Percentiles rank a stretch among this genome's conserved stretches.
These are phyloP conservation scores for Dorcus parallelipipedus DNA, from an alignment of 2,888 invertebrate genomes.

Conservation along the genomic window DNA sequence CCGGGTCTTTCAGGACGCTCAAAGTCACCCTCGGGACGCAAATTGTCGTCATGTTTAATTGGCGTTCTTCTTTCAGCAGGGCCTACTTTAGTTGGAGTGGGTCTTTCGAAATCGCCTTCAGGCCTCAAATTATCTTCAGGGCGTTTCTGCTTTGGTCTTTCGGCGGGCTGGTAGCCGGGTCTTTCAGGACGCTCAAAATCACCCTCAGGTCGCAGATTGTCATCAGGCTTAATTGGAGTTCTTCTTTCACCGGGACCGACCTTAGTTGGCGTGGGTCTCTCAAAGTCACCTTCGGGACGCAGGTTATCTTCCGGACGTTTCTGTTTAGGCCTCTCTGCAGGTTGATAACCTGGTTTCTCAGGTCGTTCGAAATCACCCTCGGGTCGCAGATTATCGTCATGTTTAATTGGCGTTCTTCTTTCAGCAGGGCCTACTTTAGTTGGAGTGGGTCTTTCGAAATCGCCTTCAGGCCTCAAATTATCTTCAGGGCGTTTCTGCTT, in stretches of 20 bases:
- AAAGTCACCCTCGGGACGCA: slow-evolving; percentile 51
- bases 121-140: slow-evolving; percentile 63
- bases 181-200: slow-evolving; percentile 51
- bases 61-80: slow-evolving; percentile 48
- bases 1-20: slow-evolving; percentile 45
- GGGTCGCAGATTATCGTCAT: no score
- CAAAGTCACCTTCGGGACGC: slow-evolving; percentile 57
- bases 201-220: slow-evolving; percentile 57
- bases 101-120: slow-evolving; percentile 58
- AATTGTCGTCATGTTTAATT: slow-evolving; percentile 54
- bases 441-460: no score
- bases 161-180: slow-evolving; percentile 48
- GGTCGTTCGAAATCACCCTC: no score
- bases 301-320: slow-evolving; percentile 57
- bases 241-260: slow-evolving; percentile 47
- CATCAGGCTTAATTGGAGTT: slow-evolving; percentile 49
- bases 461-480: no score
- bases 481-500: no score
- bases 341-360: no score
- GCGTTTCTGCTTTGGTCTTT: slow-evolving; percentile 45
- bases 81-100: slow-evolving; percentile 39
- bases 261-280: slow-evolving; percentile 49
- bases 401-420: no score
- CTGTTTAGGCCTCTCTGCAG: slow-evolving; percentile 50
- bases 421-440: no score